These are phyloP conservation scores for Channallabes apus DNA, from an alignment of 2,797 vertebrate species.

Conservation along the genomic window DNA sequence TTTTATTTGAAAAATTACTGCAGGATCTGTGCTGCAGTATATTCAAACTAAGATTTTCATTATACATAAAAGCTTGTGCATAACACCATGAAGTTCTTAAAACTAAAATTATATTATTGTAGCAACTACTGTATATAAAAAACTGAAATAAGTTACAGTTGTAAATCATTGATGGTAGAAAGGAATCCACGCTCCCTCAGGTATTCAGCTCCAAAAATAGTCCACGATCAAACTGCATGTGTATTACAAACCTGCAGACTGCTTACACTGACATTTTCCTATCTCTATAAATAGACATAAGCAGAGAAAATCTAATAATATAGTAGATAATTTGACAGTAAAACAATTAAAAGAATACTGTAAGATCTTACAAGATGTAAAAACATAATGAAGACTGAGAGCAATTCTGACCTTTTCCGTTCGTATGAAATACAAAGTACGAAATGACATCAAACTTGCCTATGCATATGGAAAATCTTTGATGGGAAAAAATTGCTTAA, in stretches of 20 bases:
- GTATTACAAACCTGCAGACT: slow-evolving; percentile 8
- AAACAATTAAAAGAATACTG: slow-evolving; percentile 3
- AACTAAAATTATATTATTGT: not conserved
- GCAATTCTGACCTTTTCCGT: slow-evolving; percentile 2
- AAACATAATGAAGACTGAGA: not conserved
- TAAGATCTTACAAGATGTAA: not conserved
- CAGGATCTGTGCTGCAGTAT: not conserved
- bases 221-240: not conserved
- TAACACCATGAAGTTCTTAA: not conserved
- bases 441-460: slow-evolving; percentile 23
- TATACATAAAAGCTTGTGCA: not conserved
- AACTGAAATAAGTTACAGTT: not conserved
- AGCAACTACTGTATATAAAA: slow-evolving; percentile 4
- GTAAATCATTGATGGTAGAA: not conserved
- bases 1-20: not conserved
- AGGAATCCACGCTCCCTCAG: not conserved
- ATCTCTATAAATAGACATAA: slow-evolving; percentile 3
- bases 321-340: not conserved
- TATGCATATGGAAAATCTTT: slow-evolving; percentile 22
- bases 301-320: not conserved
- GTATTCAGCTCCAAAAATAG: not conserved
- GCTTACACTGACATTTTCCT: slow-evolving; percentile 25
- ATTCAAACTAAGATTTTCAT: not conserved
- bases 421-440: slow-evolving; percentile 2
- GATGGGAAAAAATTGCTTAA: slow-evolving; percentile 24